phyloP scores from a whole-genome alignment of 2,113 vertebrate species.

The Chaetodon trifascialis region DNA sequence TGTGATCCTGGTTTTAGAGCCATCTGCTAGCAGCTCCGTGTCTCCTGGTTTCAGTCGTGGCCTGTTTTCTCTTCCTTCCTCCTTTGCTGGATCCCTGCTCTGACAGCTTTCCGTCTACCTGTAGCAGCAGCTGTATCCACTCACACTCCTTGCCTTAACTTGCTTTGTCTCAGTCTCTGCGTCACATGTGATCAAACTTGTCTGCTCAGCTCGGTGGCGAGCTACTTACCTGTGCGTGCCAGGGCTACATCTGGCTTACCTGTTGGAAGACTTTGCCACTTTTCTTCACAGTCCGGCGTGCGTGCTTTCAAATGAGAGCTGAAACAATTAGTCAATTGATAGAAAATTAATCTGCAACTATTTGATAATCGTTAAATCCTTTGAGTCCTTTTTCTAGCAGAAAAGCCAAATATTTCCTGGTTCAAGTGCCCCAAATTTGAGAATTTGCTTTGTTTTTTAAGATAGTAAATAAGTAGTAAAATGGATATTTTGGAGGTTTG shows the following conservation, averaged over 20 bases:
- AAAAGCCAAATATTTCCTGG: background rate
- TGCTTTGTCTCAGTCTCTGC: background rate
- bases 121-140: background rate
- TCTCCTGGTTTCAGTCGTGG: constrained; percentile 32
- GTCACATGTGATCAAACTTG: constrained; percentile 3
- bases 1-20: constrained; percentile 67
- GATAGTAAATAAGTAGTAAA: background rate
- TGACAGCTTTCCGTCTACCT: constrained; percentile 13
- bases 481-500: background rate
- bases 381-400: background rate
- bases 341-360: background rate
- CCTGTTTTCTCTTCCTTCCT: background rate
- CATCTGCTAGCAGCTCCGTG: constrained; percentile 72
- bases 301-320: background rate
- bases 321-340: background rate
- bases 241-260: background rate
- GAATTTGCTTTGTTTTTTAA: background rate
- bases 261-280: background rate
- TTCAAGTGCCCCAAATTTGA: background rate
- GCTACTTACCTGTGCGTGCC: background rate
- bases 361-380: background rate
- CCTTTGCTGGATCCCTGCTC: background rate
- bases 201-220: background rate
- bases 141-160: background rate
- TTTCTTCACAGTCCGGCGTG: no score